Percentiles rank a stretch among this genome's conserved stretches.
phyloP scores from a whole-genome alignment of 2,888 invertebrate genomes.

The Acanthosepion lycidas region DNA sequence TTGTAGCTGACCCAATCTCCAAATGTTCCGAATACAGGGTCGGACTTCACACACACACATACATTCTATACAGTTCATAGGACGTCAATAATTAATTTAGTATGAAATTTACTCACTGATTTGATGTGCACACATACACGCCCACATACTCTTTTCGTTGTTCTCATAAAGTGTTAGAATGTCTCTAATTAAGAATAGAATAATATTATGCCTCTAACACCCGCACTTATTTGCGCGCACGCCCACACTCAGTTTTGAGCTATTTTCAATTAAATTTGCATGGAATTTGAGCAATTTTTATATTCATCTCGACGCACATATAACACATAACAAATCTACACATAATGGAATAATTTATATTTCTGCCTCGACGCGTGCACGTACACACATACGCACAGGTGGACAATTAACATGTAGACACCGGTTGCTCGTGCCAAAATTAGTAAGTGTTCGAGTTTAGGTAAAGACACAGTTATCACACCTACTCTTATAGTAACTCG shows the following conservation, averaged over 20 bases:
- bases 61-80: not conserved
- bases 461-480: too few relatives aligned
- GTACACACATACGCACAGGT: not conserved
- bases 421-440: too few relatives aligned
- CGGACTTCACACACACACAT: not conserved
- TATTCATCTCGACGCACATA: too few relatives aligned
- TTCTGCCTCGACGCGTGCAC: not conserved
- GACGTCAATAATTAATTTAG: not conserved
- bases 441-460: too few relatives aligned
- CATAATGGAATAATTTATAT: too few relatives aligned
- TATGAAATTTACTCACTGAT: not conserved
- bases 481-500: too few relatives aligned
- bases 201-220: too few relatives aligned
- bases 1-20: conserved; percentile 18
- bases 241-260: not conserved
- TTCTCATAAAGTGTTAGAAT: too few relatives aligned
- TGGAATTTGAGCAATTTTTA: too few relatives aligned
- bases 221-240: not conserved
- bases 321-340: too few relatives aligned
- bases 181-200: too few relatives aligned
- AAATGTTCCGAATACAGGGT: not conserved
- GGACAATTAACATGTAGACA: not conserved
- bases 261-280: too few relatives aligned
- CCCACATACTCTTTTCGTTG: not conserved
- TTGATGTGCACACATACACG: not conserved